Evolutionary conservation across 2,113 vertebrate genomes (phyloP), one percentile per base, ranked within the genome.

Genomic region (Tychaedon coryphoeus): DNA sequence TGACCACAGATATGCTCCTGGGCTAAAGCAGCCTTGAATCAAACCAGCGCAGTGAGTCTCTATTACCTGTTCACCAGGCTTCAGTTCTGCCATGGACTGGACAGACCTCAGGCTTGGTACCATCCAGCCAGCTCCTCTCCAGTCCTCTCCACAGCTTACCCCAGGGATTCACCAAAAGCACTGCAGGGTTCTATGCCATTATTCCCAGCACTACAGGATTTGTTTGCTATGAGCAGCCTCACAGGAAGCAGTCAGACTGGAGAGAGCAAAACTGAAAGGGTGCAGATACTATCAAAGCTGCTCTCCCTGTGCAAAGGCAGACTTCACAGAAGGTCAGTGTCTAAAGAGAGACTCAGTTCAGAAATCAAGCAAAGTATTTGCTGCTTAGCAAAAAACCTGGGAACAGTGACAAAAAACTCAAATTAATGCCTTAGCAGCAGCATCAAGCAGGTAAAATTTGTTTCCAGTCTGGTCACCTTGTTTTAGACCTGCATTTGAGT

Each of bases 301-400:
- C 23, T 56, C 38, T 88, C 54, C 19, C 24, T 1, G 1, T 6
- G 54, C 42, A 88, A 76, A 95, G 38, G 29, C 47, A 70, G 19
- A 64, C 22, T 88, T 92, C 71, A 83, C 54, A 66, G 11, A 92
- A 96, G 69, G 92, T 93, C 88, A 93, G 47, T 33, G 22, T 60
- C 60, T 80, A 38, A 80, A 58, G 61, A 86, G 33, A 93, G 28
- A 34, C 58, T 83, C 56, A 71, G 56, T 60, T 91, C 65, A 92
- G 53, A 77, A 92, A 90, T 2, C 0, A 88, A 66, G 62, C n/a
- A 29, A 33, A 86, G 78, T 28, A 92, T 28, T 6, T 6, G 2
- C 28, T 43, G 26, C 62, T 88, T 58, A 77, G 51, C 28, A 86
- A 81, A 89, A 62, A 73, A 10, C 0, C 45, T 19, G 13, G 38